phyloP scores from a whole-genome alignment of 1,140 invertebrate genomes.

The Aphis craccivora region DNA sequence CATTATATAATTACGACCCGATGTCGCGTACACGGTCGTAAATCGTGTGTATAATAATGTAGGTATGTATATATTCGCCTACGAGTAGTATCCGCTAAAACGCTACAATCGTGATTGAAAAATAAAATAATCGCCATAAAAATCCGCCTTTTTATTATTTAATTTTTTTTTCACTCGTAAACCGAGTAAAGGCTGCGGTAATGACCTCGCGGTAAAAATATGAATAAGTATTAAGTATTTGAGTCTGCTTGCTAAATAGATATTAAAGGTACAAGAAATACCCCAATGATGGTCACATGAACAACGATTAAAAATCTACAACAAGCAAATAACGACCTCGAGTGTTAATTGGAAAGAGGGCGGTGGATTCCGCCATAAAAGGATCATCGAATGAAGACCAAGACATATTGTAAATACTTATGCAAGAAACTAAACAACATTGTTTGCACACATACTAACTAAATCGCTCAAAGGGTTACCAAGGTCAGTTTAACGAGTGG shows the following conservation, averaged over 20 bases:
- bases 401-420: background rate
- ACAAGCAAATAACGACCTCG: background rate
- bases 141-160: conserved; percentile 38
- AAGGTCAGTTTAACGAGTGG: conserved; percentile 37
- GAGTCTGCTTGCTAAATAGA: background rate
- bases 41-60: conserved; percentile 13
- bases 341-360: conserved; percentile 25
- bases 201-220: background rate
- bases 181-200: background rate
- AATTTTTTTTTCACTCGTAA: background rate
- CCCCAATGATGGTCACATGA: background rate
- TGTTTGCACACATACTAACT: conserved; percentile 9
- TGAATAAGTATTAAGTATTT: background rate
- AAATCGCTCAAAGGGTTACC: conserved; percentile 19
- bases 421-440: background rate
- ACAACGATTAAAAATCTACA: background rate
- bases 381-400: background rate
- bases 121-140: conserved; percentile 39
- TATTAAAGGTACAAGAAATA: background rate
- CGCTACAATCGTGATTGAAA: conserved; percentile 28
- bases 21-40: conserved; percentile 15
- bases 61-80: background rate
- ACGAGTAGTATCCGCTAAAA: conserved; percentile 22
- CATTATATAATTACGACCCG: conserved; percentile 25
- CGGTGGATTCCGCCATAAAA: background rate